A percentile compares a stretch with the other conserved stretches of the same genome.
Conservation (phyloP, 1,140 invertebrate species). For the Drosophila saltans region DNA sequence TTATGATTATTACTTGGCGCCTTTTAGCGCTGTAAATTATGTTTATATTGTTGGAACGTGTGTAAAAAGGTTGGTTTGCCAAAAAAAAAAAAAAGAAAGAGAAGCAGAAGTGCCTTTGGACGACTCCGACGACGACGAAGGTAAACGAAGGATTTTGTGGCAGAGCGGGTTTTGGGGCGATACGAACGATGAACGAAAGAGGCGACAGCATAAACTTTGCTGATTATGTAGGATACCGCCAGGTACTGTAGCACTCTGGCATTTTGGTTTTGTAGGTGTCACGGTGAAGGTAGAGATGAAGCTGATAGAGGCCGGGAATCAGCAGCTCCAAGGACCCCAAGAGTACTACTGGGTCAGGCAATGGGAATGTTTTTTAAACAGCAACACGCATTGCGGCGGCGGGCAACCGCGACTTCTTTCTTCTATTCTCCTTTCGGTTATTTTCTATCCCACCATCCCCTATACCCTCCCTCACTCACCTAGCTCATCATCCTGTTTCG, state of each 20-base stretch:
- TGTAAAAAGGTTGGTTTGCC: slow-evolving; percentile 33
- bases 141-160: neutral
- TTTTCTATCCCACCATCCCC: too few relatives aligned
- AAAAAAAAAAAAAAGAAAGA: slow-evolving; percentile 12
- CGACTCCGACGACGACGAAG: neutral
- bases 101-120: neutral
- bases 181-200: slow-evolving; percentile 20
- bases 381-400: slow-evolving; percentile 6
- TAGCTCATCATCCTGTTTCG: too few relatives aligned
- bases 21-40: slow-evolving; percentile 54
- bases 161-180: too few relatives aligned
- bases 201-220: slow-evolving; percentile 63
- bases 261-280: slow-evolving; percentile 28
- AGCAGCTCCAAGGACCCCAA: neutral
- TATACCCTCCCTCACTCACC: too few relatives aligned
- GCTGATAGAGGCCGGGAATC: slow-evolving; percentile 3
- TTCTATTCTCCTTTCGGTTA: neutral
- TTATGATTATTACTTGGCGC: slow-evolving; percentile 56
- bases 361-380: slow-evolving; percentile 1
- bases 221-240: slow-evolving; percentile 58
- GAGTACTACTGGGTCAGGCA: neutral
- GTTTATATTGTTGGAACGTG: slow-evolving; percentile 58
- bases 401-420: neutral
- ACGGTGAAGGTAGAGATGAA: slow-evolving; percentile 8
- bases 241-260: slow-evolving; percentile 9